A percentile compares a stretch with the other conserved stretches of the same genome.
phyloP scores from a whole-genome alignment of 2,797 vertebrate genomes.

The Rhabdophis nuchalis region DNA sequence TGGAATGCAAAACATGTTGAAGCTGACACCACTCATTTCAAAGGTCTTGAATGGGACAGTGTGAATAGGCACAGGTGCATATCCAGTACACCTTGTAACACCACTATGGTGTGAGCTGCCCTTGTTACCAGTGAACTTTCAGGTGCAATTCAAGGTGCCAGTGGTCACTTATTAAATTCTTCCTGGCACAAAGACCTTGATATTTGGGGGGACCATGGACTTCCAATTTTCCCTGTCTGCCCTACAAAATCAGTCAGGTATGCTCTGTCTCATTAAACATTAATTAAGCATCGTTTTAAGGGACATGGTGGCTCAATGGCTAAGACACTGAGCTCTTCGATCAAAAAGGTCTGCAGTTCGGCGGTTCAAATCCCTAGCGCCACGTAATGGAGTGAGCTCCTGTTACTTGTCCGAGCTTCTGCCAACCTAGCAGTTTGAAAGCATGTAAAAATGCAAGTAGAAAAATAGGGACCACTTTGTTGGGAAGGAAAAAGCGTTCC shows the following conservation, averaged over 20 bases:
- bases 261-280: not conserved
- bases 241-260: not conserved
- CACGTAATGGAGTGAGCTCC: too few species aligned
- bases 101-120: not conserved
- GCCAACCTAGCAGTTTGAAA: too few species aligned
- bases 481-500: too few species aligned
- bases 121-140: not conserved
- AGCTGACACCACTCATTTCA: not conserved
- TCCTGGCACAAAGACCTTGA: not conserved
- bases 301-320: too few species aligned
- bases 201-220: not conserved
- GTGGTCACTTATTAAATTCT: not conserved
- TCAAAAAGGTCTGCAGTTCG: too few species aligned
- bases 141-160: not conserved
- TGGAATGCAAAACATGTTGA: not conserved
- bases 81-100: not conserved
- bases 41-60: not conserved
- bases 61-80: not conserved
- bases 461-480: too few species aligned
- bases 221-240: not conserved
- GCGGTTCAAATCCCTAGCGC: too few species aligned
- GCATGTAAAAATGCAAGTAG: too few species aligned
- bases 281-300: not conserved
- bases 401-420: too few species aligned
- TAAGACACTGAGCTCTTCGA: too few species aligned